A percentile compares a stretch with the other conserved stretches of the same genome.
These are phyloP conservation scores for Drosophila sucinea DNA, from an alignment of 1,140 invertebrate genomes.

Conservation along the genomic window DNA sequence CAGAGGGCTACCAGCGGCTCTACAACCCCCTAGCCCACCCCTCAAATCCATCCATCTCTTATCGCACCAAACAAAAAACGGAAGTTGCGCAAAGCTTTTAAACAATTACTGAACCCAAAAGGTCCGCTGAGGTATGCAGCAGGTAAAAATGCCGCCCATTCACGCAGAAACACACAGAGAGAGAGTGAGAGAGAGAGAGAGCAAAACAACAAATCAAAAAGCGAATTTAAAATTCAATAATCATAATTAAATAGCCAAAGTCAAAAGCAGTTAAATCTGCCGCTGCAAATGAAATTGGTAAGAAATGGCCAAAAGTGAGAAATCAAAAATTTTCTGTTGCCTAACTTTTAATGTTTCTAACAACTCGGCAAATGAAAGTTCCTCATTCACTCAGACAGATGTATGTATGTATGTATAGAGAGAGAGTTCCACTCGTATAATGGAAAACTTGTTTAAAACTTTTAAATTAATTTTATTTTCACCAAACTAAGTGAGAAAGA, in stretches of 20 bases:
- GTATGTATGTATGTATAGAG: background rate
- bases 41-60: background rate
- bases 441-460: constrained; percentile 80
- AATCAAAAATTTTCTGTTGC: constrained; percentile 36
- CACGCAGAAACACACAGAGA: background rate
- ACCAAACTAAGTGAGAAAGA: constrained; percentile 26
- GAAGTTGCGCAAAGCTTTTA: constrained; percentile 65
- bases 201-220: constrained; percentile 26
- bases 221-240: constrained; percentile 73
- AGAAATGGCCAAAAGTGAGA: constrained; percentile 36
- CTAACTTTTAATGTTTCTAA: constrained; percentile 75
- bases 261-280: constrained; percentile 38
- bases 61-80: constrained; percentile 25
- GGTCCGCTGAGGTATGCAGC: constrained; percentile 7
- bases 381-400: constrained; percentile 26
- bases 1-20: background rate
- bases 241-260: constrained; percentile 68
- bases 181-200: constrained; percentile 4
- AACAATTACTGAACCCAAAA: constrained; percentile 49
- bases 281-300: background rate
- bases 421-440: constrained; percentile 44
- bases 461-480: constrained; percentile 80
- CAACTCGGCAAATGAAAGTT: constrained; percentile 61
- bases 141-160: constrained; percentile 42
- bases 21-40: background rate